Base-by-base conservation (phyloP, 2,113 vertebrate genomes). In the Odontesthes bonariensis region DNA sequence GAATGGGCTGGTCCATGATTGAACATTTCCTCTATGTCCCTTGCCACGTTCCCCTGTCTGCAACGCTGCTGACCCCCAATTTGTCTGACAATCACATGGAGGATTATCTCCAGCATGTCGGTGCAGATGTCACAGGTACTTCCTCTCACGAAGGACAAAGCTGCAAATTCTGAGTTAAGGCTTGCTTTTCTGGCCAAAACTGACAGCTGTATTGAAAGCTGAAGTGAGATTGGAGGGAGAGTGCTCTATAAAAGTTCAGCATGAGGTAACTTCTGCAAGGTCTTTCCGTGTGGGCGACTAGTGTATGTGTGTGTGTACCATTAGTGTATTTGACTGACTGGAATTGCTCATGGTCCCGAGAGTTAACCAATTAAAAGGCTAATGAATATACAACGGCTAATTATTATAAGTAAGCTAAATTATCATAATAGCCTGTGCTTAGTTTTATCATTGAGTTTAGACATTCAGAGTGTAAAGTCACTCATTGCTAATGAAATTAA, bases 41-140 rank as follows among this genome's bases (percentile, higher is more conserved):
- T 92, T 92, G 89, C 78, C 90, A 74, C 75, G 57, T 75, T 84
- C 88, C 86, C 86, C 86, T 82, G 95, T 96, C 95, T 95, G 96
- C 94, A 95, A 81, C 92, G 93, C 87, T 86, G 70, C 32, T 95
- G 95, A 94, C 94, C 96, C 96, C 96, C 95, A 93, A 97, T 97
- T 97, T 97, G 96, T 96, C 95, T 77, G 94, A 95, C 95, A 91
- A 94, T 93, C 89, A 92, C 94, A 86, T 94, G 84, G 95, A 95
- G 94, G 92, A 87, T 95, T 94, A 91, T 92, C 94, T 75, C 73
- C 65, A 85, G 90, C 91, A 87, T 93, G 94, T 94, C 94, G 86
- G 94, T 95, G 94, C 96, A 97, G 96, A 96, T 96, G 95, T 96
- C 94, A 82, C 93, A 94, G 95, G 95, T 94, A 96, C 84, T 75